Conservation (phyloP, 2,888 invertebrate species). For the Drosophila conformis region DNA sequence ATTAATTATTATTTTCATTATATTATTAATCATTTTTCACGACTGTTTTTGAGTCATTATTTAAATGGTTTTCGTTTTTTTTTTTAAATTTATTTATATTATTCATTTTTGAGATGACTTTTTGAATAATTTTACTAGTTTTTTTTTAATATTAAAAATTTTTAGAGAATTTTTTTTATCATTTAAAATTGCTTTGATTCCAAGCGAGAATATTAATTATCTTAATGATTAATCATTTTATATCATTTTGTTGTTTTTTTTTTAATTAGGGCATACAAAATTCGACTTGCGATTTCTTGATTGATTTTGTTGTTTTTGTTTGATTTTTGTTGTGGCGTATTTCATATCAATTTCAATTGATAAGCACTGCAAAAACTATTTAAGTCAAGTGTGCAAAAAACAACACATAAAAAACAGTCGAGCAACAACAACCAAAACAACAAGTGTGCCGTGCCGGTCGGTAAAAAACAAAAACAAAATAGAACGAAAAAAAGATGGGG, state of each 20-base stretch:
- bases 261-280: conserved; percentile 45
- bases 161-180: not conserved
- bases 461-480: conserved; percentile 18
- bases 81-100: not conserved
- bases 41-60: no score
- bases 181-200: not conserved
- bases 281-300: conserved; percentile 8
- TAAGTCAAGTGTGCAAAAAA: conserved; percentile 68
- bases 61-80: no score
- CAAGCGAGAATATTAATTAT: not conserved
- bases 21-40: not conserved
- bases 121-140: no score
- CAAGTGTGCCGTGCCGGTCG: conserved; percentile 35
- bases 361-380: conserved; percentile 73
- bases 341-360: conserved; percentile 71
- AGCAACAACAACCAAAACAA: conserved; percentile 23
- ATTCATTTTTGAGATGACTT: not conserved
- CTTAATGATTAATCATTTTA: not conserved
- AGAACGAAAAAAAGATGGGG: conserved; percentile 18
- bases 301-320: conserved; percentile 7
- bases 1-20: not conserved
- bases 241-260: no score
- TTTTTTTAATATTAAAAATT: not conserved
- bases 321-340: conserved; percentile 55
- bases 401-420: not conserved